Conservation (phyloP, 2,888 invertebrate genomes). For the Adelognathus sp. region DNA sequence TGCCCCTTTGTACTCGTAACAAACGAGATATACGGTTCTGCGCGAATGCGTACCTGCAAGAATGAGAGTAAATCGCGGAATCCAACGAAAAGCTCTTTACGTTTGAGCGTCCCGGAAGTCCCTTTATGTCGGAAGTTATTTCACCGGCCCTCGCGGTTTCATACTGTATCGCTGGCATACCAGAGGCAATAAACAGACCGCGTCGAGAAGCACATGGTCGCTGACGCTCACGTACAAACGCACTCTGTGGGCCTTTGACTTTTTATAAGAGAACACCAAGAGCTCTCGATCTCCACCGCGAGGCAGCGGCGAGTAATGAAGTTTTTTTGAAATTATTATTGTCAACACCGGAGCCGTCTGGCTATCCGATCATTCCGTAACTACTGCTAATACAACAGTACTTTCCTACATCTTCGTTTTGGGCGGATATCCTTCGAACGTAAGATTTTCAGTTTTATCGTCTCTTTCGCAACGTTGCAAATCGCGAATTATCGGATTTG, state of each 20-base stretch:
- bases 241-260: neutral
- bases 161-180: slow-evolving; percentile 40
- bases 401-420: neutral
- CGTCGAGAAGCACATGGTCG: slow-evolving; percentile 48
- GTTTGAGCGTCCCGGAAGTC: slow-evolving; percentile 29
- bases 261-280: slow-evolving; percentile 35
- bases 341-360: neutral
- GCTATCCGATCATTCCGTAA: neutral
- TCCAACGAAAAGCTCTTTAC: slow-evolving; percentile 28
- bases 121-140: slow-evolving; percentile 44
- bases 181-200: slow-evolving; percentile 57
- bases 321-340: slow-evolving; percentile 12
- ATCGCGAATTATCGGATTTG: neutral
- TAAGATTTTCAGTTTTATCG: neutral
- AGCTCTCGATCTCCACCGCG: neutral
- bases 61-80: slow-evolving; percentile 18
- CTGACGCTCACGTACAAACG: slow-evolving; percentile 14
- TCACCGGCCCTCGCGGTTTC: slow-evolving; percentile 12
- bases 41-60: neutral
- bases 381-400: neutral
- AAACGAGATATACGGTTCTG: neutral
- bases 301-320: slow-evolving; percentile 3
- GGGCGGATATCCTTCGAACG: neutral
- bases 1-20: neutral
- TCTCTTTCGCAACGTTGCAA: neutral